Base-by-base conservation (phyloP, 2,113 vertebrate genomes). In the Xenopus laevis region DNA sequence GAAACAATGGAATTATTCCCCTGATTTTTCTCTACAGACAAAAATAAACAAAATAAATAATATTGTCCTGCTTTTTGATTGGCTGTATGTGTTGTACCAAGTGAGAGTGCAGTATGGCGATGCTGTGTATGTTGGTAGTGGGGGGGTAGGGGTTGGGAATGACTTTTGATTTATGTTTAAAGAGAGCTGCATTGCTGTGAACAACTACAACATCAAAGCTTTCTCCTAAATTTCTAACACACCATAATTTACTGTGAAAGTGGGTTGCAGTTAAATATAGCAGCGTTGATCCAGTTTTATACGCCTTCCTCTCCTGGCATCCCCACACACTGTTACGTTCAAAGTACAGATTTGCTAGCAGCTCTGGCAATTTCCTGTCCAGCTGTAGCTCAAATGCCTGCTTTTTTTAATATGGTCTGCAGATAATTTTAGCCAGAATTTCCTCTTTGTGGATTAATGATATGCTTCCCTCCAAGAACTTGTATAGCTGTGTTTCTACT, bases 311-410 rank as follows among this genome's bases (percentile, higher is more conserved):
- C 86, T 91, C 89, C 87, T 89, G 89, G 86, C 86, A 88, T 92
- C 88, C 53, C 89, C 88, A 86, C 82, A 20, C 82, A 87, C 90
- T 88, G 82, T 87, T 90, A 83, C 83, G 88, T 87, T 90, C 85
- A 92, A 91, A 90, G 87, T 86, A 81, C 86, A 90, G 88, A 91
- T 91, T 90, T 93, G 85, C 86, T 86, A 84, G 86, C 87, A 88
- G 90, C 84, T 83, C 85, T 87, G 90, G 89, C 87, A 89, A 94
- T 94, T 94, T 96, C 92, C 93, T 93, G 93, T 92, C 92, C 90
- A 91, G 89, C 92, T 93, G 93, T 90, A 82, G 83, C 89, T 89
- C 83, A 82, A 89, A 84, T 83, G 86, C 15, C 53, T 50, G 47
- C 12, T 85, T 82, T 79, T 15, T 66, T 78, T 74, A 81, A 81